These are phyloP conservation scores for Jaculus jaculus DNA, from an alignment of 2,113 vertebrate species.

Conservation along the genomic window DNA sequence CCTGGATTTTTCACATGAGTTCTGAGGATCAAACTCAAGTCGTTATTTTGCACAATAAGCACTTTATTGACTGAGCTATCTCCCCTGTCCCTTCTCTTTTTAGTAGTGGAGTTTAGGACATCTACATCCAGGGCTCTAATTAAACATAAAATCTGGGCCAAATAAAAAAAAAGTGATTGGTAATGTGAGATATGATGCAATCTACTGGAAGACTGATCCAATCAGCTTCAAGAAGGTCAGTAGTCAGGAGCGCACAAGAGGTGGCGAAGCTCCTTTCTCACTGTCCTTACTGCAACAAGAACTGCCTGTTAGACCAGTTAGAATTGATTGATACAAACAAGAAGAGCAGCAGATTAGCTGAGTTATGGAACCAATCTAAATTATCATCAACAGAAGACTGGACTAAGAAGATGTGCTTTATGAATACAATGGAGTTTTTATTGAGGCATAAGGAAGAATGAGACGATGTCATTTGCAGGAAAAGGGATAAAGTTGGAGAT, in stretches of 20 bases:
- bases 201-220: not conserved
- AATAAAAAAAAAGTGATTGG: not conserved
- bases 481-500: not conserved
- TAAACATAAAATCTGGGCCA: conserved; percentile 12
- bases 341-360: not conserved
- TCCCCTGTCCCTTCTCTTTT: not conserved
- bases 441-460: not conserved
- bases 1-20: no score
- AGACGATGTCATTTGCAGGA: not conserved
- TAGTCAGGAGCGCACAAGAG: not conserved
- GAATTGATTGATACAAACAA: not conserved
- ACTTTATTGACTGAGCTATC: no score
- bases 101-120: not conserved
- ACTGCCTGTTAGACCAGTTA: not conserved
- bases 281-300: not conserved
- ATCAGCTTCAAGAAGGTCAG: not conserved
- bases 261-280: not conserved
- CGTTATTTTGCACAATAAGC: no score
- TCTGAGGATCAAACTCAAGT: no score
- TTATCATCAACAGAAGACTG: not conserved
- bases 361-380: not conserved
- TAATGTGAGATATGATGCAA: not conserved
- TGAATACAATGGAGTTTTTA: not conserved
- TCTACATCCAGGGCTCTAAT: not conserved
- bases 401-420: not conserved